Percentiles rank a stretch among this genome's conserved stretches.
Conservation (phyloP, 2,888 invertebrate species). For the Drosophila kanekoi region DNA sequence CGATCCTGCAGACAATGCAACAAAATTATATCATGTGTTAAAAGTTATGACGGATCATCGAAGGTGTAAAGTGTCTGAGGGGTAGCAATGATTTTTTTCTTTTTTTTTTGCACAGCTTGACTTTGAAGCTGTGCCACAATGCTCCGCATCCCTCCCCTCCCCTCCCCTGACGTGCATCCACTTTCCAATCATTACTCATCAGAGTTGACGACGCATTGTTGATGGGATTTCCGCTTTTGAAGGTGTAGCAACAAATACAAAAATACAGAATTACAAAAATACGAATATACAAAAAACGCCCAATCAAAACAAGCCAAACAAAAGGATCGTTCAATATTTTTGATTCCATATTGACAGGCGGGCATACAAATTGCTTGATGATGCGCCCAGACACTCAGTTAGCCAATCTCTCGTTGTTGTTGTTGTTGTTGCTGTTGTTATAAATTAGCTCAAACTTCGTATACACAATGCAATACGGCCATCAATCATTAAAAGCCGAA, state of each 20-base stretch:
- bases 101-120: conserved; percentile 77
- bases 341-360: conserved; percentile 80
- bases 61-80: conserved; percentile 78
- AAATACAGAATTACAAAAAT: conserved; percentile 33
- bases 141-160: not conserved
- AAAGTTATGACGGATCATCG: conserved; percentile 82
- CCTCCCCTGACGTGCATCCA: conserved; percentile 50
- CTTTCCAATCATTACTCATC: conserved; percentile 78
- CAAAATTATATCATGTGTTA: conserved; percentile 81
- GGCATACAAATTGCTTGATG: conserved; percentile 75
- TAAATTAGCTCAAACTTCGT: conserved; percentile 78
- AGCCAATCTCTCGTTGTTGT: conserved; percentile 46
- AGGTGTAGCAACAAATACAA: conserved; percentile 54
- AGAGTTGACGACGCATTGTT: conserved; percentile 68
- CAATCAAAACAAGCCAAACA: conserved; percentile 77
- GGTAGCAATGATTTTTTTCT: conserved; percentile 42
- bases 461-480: conserved; percentile 70
- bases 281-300: conserved; percentile 56
- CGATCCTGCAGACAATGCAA: conserved; percentile 70
- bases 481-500: conserved; percentile 63
- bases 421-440: conserved; percentile 67
- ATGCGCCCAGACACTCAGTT: conserved; percentile 47
- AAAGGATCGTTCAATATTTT: conserved; percentile 76
- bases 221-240: conserved; percentile 70
- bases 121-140: conserved; percentile 32